Base-by-base conservation (phyloP, 2,113 vertebrate genomes). In the Crotalus tigris region DNA sequence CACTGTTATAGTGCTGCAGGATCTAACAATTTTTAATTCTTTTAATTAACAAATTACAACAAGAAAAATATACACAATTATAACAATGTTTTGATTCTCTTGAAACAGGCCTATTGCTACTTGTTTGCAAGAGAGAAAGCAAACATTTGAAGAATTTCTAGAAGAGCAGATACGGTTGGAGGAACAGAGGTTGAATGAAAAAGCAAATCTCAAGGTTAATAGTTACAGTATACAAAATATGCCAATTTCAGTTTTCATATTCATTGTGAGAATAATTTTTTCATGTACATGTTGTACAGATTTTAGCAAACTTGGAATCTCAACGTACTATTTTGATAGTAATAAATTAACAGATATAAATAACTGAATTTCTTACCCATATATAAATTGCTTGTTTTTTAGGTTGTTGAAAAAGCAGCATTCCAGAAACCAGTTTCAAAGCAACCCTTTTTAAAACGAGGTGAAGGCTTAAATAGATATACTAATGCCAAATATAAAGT, bases 121-220 rank as follows among this genome's bases (percentile, higher is more conserved):
- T 91, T 97, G 96, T 1, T 95, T 98, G 39, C 97, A 97, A 59
- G 98, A 97, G 93, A 98, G 96, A 95, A 99, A 98, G 95, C 97
- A 97, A 96, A 98, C 98, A 0, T 99, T 99, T 97, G 99, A 99
- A 96, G 98, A 99, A 93, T 98, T 98, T 85, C 94, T 99, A 89
- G 99, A 99, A 96, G 98, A 99, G 96, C 98, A 99, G 94, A 98
- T 99, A 95, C 97, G 33, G 88, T 90, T 99, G 86, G 99, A 99
- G 97, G 98, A 99, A 94, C 97, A 98, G 96, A 98, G 97, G 94
- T 92, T 98, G 92, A 97, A 96, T 92, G 95, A 97, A 95, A 97
- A 57, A 61, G 94, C 91, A 88, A 97, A 97, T 85, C 94, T 97
- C 93, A 96, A 98, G 98, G 99, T 99, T 94, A 95, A 96, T 96